Conservation (phyloP, 2,797 vertebrate species). For the Vultur gryphus region DNA sequence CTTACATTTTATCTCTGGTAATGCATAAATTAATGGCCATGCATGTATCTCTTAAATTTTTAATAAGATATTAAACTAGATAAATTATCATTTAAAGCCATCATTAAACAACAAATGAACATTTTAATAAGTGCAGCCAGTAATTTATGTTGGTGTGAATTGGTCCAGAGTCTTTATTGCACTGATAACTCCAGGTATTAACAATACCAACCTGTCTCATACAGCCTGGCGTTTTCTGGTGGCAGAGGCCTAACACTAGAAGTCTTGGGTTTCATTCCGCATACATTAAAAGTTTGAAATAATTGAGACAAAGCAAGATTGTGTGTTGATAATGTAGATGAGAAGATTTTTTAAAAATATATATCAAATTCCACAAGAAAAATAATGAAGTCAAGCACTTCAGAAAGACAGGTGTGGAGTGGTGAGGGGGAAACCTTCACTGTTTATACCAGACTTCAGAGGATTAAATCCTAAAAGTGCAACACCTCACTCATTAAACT, state of each 20-base stretch:
- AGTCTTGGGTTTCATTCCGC: neutral
- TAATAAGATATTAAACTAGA: neutral
- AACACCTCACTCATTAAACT: neutral
- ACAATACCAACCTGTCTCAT: neutral
- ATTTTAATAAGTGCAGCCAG: neutral
- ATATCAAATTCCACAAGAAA: neutral
- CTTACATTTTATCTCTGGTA: neutral
- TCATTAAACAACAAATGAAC: conserved; percentile 3
- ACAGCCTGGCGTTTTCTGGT: neutral
- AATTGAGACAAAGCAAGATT: neutral
- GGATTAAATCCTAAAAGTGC: neutral
- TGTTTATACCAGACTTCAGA: neutral
- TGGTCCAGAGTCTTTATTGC: neutral
- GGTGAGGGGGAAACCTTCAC: neutral
- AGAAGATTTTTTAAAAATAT: neutral
- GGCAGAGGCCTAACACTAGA: neutral
- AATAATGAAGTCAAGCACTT: neutral
- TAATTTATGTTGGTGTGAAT: neutral
- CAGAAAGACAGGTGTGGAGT: neutral
- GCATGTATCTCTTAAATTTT: neutral
- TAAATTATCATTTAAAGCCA: neutral
- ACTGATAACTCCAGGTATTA: neutral
- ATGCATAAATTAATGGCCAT: neutral
- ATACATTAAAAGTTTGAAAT: neutral
- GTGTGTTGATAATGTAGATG: neutral